Percentiles rank a stretch among this genome's conserved stretches.
Conservation (phyloP, 1,140 invertebrate species). For the Drosophila lacteicornis region DNA sequence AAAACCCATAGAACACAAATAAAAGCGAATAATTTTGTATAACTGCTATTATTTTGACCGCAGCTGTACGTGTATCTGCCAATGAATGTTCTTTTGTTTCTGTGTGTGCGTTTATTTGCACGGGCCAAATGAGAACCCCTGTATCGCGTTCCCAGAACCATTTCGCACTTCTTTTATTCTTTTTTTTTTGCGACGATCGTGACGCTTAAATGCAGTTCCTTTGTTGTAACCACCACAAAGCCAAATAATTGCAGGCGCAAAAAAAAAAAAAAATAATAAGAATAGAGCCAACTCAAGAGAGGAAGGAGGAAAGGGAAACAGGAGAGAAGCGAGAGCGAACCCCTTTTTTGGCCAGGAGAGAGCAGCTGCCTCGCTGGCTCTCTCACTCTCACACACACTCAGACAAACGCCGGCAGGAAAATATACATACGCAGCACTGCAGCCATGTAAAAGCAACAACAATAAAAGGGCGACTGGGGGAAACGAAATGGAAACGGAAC, state of each 20-base stretch:
- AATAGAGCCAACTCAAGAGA: conserved; percentile 28
- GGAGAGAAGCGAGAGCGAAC: conserved; percentile 18
- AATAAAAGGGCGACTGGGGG: conserved; percentile 50
- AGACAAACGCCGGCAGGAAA: conserved; percentile 33
- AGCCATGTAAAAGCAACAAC: conserved; percentile 55
- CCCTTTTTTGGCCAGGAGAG: conserved; percentile 43
- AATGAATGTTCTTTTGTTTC: not conserved
- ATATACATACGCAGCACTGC: conserved; percentile 28
- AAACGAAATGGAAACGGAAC: conserved; percentile 53
- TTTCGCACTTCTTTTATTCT: conserved; percentile 31
- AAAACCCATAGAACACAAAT: no score
- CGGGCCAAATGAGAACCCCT: conserved; percentile 19
- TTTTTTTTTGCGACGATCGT: conserved; percentile 42
- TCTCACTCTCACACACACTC: conserved; percentile 8
- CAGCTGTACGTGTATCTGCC: conserved; percentile 1
- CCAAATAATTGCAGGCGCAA: conserved; percentile 44
- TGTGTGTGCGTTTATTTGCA: conserved; percentile 21
- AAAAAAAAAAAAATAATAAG: conserved; percentile 16
- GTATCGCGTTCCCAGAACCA: conserved; percentile 46
- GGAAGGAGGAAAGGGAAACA: conserved; percentile 2
- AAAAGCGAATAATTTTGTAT: not conserved
- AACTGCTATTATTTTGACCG: not conserved
- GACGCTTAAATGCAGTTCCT: conserved; percentile 44
- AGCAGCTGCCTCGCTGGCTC: conserved; percentile 31
- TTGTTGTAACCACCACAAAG: conserved; percentile 54